phyloP scores from a whole-genome alignment of 2,113 vertebrate species.

The Chascanopsetta lugubris region DNA sequence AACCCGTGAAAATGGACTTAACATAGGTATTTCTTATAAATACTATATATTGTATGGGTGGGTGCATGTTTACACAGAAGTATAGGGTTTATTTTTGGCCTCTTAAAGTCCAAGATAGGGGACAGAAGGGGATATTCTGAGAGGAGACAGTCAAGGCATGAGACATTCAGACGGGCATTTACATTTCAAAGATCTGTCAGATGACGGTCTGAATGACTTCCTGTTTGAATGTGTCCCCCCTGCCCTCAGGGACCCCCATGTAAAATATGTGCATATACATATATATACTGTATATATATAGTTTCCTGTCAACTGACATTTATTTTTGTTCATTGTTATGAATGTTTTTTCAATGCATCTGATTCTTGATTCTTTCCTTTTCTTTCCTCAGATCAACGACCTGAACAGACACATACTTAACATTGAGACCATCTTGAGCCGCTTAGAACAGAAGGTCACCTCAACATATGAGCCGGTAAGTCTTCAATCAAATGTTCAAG shows the following conservation, averaged over 20 bases:
- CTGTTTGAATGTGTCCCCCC: background rate
- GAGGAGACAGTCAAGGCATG: background rate
- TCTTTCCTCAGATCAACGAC: slow-evolving; percentile 79
- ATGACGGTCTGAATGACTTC: slow-evolving; percentile 22
- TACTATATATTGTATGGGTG: too few relatives aligned
- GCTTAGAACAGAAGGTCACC: slow-evolving; percentile 80
- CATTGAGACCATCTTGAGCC: slow-evolving; percentile 79
- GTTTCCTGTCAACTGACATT: background rate
- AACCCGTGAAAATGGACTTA: too few relatives aligned
- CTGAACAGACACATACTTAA: slow-evolving; percentile 79
- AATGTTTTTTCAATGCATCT: background rate
- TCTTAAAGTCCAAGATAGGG: background rate
- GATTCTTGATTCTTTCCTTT: too few relatives aligned
- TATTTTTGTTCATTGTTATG: background rate
- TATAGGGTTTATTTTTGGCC: background rate
- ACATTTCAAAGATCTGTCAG: slow-evolving; percentile 7
- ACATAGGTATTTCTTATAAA: too few relatives aligned
- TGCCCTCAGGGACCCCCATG: background rate
- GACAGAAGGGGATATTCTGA: background rate
- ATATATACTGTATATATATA: too few relatives aligned
- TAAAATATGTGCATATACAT: background rate
- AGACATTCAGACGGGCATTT: background rate
- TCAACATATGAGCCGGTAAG: slow-evolving; percentile 74
- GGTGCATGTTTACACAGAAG: too few relatives aligned
- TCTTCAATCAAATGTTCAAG: background rate